phyloP scores from a whole-genome alignment of 2,113 vertebrate species.

The Fukomys damarensis region DNA sequence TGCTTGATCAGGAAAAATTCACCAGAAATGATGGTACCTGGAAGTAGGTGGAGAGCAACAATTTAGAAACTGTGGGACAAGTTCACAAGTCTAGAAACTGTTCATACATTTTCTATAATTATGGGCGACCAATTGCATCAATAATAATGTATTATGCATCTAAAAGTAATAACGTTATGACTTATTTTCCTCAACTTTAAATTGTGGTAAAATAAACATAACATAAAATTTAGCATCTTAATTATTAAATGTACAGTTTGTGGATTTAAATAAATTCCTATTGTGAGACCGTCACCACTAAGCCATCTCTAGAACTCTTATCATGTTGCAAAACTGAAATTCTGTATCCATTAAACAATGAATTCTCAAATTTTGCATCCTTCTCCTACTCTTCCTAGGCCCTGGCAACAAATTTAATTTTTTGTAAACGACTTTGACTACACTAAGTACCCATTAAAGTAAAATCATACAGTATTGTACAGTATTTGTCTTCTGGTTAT shows the following conservation, averaged over 20 bases:
- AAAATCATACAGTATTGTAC: neutral
- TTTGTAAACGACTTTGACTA: neutral
- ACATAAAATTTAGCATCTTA: neutral
- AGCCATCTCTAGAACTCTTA: neutral
- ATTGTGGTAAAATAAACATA: neutral
- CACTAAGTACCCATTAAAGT: neutral
- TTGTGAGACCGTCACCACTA: neutral
- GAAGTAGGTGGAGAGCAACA: neutral
- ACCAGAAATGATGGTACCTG: neutral
- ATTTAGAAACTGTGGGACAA: neutral
- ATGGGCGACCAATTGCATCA: neutral
- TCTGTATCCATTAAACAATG: neutral
- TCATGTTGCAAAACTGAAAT: neutral
- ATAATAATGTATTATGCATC: neutral
- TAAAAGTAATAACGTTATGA: neutral
- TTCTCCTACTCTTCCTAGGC: accelerated
- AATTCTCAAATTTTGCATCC: neutral
- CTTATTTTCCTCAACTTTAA: neutral
- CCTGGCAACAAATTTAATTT: neutral
- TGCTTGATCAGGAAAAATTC: neutral
- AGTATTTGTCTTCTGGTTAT: neutral
- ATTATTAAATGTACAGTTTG: neutral
- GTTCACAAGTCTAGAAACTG: neutral
- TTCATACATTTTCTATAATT: neutral
- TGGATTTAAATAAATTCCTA: neutral